Evolutionary conservation across 2,888 invertebrate species (phyloP).

Genomic region (Lepeophtheirus nordmannii): DNA sequence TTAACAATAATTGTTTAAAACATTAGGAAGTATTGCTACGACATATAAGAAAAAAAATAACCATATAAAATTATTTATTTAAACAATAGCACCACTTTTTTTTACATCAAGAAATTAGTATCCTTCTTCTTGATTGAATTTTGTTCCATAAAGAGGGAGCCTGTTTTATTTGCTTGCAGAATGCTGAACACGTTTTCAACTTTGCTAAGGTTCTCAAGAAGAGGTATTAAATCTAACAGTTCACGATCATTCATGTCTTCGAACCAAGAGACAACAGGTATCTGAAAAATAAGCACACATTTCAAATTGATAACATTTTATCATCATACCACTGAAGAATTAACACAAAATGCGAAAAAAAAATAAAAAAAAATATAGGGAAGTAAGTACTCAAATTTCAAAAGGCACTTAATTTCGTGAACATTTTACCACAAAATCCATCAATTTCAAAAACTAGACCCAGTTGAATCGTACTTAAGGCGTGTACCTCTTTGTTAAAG

Average conservation of each 20-base stretch:
- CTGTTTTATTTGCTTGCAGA: slow-evolving; percentile 39
- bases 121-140: slow-evolving; percentile 6
- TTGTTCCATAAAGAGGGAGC: slow-evolving; percentile 7
- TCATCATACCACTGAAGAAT: too few species aligned
- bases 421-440: too few species aligned
- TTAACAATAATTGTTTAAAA: neutral
- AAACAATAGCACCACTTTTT: slow-evolving; percentile 5
- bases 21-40: neutral
- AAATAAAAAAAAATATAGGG: too few species aligned
- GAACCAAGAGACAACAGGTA: slow-evolving; percentile 98
- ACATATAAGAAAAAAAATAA: neutral
- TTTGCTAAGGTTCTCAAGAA: slow-evolving; percentile 90
- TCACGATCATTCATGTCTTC: slow-evolving; percentile 97
- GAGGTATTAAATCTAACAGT: slow-evolving; percentile 87
- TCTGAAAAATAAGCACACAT: slow-evolving; percentile 36
- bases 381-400: too few species aligned
- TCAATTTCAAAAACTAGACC: too few species aligned
- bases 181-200: slow-evolving; percentile 93
- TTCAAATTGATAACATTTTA: too few species aligned
- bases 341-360: too few species aligned
- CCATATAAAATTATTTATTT: slow-evolving; percentile 5
- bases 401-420: too few species aligned
- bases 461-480: too few species aligned
- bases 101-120: slow-evolving; percentile 4
- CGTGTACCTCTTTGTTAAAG: too few species aligned